phyloP scores from a whole-genome alignment of 1,140 invertebrate species.

The Daktulosphaira vitifoliae region DNA sequence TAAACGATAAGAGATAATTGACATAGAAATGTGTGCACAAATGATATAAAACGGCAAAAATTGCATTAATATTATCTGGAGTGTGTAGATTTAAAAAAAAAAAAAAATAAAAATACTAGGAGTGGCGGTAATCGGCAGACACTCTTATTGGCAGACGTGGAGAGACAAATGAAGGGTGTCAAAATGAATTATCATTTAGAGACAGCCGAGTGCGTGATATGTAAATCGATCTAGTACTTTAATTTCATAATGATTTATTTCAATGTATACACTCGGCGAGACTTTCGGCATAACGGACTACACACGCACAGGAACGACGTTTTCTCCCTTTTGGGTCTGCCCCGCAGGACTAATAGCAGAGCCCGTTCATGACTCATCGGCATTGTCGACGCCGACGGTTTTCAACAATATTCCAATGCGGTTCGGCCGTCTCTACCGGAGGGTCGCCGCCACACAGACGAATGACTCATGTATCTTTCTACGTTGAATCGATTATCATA shows the following conservation, averaged over 20 bases:
- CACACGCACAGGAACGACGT: neutral
- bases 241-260: neutral
- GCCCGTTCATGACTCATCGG: conserved; percentile 17
- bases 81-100: too few relatives aligned
- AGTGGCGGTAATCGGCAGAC: too few relatives aligned
- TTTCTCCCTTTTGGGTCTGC: conserved; percentile 13
- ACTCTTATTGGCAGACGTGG: too few relatives aligned
- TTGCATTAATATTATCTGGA: too few relatives aligned
- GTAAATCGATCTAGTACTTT: neutral
- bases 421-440: neutral
- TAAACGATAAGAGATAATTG: too few relatives aligned
- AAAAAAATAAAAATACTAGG: too few relatives aligned
- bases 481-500: too few relatives aligned
- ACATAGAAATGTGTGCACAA: too few relatives aligned
- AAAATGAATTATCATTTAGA: too few relatives aligned
- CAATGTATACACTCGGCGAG: neutral
- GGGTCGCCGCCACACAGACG: neutral
- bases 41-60: too few relatives aligned
- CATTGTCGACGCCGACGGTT: conserved; percentile 11
- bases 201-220: neutral
- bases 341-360: neutral
- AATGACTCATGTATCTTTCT: conserved; percentile 28
- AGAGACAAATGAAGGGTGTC: too few relatives aligned
- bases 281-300: conserved; percentile 6
- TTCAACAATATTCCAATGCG: neutral